Base-by-base conservation (phyloP, 2,113 vertebrate genomes). In the Anguilla rostrata region DNA sequence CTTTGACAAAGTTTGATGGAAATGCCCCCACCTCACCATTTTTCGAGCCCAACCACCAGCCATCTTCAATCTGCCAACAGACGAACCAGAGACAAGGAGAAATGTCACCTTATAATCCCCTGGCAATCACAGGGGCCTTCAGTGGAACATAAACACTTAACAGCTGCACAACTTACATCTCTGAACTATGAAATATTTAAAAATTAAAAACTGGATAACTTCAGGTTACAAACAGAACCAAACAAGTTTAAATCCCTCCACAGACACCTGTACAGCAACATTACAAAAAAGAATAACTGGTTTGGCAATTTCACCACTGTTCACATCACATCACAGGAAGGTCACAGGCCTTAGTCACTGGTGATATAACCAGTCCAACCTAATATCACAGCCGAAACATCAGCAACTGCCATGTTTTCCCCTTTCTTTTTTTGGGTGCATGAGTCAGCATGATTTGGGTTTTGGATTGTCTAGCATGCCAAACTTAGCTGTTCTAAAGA, bases 21-120 rank as follows among this genome's bases (percentile, higher is more conserved):
- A 98, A 97, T n/a, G 95, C 97, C 87, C 97, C 97, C 40, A 96
- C 86, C 89, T 94, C 94, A 82, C 95, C 94, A 57, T 94, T 95
- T 93, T 95, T 97, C 85, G 95, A 86, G 2, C 97, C 97, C 94
- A 97, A 94, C 96, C 96, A 97, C 97, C 97, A 98, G 40, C 97
- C 97, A 85, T 97, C 97, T 94, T 98, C 97, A 92, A 97, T 97
- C 97, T 98, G 90, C 84, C 34, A 75, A 39, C 34, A 40, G 63
- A 87, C 29, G 80, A 87, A 84, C 26, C 12, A 85, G 20, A 60
- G 63, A 26, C 11, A 34, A 88, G 34, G 84, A 15, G 26, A 20
- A 43, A 87, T n/a, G 2, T 2, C 60, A 56, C 5, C 6, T 18
- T 40, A 9, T 0, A 57, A 71, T 75, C 87, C 71, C 20, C 40